phyloP scores from a whole-genome alignment of 2,113 vertebrate genomes.

The Pterocles burchelli region DNA sequence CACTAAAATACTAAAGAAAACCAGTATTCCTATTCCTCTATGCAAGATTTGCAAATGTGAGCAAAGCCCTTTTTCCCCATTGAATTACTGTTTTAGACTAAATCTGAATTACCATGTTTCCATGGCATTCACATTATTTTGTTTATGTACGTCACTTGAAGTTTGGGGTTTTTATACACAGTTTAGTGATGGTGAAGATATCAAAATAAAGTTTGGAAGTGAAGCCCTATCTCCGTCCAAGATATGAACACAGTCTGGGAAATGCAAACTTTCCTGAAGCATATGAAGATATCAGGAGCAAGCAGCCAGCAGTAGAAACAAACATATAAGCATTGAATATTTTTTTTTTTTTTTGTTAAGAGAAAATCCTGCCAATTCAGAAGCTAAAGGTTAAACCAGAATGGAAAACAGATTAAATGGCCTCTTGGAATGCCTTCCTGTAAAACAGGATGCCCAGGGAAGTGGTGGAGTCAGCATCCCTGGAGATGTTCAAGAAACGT shows the following conservation, averaged over 20 bases:
- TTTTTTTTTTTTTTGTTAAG: not conserved
- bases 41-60: not conserved
- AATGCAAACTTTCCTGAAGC: not conserved
- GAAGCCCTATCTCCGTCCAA: not conserved
- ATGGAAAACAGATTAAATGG: not conserved
- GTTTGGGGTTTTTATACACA: not conserved
- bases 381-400: not conserved
- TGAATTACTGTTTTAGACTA: not conserved
- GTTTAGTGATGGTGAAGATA: not conserved
- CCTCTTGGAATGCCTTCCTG: not conserved
- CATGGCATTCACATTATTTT: accelerated
- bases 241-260: not conserved
- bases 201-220: not conserved
- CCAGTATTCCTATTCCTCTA: not conserved
- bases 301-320: not conserved
- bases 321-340: not conserved
- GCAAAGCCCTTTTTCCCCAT: not conserved
- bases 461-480: too few species aligned
- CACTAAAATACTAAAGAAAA: not conserved
- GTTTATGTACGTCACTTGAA: not conserved
- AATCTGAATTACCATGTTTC: not conserved
- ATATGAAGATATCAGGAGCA: not conserved
- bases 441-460: not conserved
- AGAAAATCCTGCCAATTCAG: not conserved
- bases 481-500: too few species aligned